Conservation (phyloP, 2,113 vertebrate species). For the Cichladusa arquata region DNA sequence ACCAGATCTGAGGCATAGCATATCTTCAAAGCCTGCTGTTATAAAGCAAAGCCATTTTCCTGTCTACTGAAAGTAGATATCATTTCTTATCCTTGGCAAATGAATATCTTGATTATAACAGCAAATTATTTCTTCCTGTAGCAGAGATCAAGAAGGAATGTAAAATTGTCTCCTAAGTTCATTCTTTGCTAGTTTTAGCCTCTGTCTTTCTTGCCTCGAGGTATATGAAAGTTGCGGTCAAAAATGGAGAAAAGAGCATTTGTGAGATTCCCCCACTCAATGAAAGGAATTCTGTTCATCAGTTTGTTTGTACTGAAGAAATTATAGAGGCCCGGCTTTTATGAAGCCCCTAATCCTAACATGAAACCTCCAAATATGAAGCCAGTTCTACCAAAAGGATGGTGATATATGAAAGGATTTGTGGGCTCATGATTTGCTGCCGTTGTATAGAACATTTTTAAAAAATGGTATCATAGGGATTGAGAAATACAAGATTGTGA, state of each 20-base stretch:
- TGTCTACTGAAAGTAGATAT: neutral
- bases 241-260: neutral
- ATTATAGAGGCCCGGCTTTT: neutral
- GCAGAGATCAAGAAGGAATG: neutral
- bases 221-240: neutral
- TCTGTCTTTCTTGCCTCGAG: neutral
- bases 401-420: neutral
- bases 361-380: neutral
- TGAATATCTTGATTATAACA: neutral
- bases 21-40: neutral
- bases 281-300: neutral
- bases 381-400: neutral
- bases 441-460: neutral
- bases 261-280: neutral
- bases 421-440: neutral
- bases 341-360: neutral
- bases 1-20: neutral
- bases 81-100: neutral
- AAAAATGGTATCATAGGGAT: neutral
- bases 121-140: neutral
- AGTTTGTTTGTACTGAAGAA: neutral
- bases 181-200: neutral
- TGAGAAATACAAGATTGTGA: neutral
- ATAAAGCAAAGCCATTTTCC: neutral
- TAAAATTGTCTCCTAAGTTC: neutral